Evolutionary conservation across 2,888 invertebrate species (phyloP).

Genomic region (Pammene aurita): DNA sequence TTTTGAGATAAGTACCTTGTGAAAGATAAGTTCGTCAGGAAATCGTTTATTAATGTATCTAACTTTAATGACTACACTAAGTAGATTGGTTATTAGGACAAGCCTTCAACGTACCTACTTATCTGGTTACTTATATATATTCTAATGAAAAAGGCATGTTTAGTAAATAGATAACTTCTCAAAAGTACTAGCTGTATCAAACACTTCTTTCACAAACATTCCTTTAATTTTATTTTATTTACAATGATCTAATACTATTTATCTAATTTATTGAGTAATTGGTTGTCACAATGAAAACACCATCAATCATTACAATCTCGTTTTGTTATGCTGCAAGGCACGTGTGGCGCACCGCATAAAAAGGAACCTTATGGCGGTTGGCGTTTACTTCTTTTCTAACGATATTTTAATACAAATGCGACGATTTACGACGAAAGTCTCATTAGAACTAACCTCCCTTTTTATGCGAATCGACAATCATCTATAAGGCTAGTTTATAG

Average conservation of each 20-base stretch:
- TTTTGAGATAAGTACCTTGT: no score
- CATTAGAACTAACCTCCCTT: neutral
- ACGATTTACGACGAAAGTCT: neutral
- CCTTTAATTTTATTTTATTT: no score
- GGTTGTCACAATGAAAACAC: neutral
- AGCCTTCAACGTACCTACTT: neutral
- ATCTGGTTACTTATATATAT: no score
- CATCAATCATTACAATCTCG: conserved; percentile 11
- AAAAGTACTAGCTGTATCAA: no score
- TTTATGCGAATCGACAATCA: neutral
- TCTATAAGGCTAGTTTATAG: conserved; percentile 9
- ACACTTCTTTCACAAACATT: no score
- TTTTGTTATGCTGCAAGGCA: neutral
- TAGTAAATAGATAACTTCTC: no score
- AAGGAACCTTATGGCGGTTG: neutral
- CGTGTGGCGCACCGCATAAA: neutral
- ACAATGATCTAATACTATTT: neutral
- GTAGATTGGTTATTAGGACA: conserved; percentile 14
- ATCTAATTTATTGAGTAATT: conserved; percentile 6
- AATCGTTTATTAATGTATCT: conserved; percentile 11
- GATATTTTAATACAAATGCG: neutral
- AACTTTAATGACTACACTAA: conserved; percentile 1
- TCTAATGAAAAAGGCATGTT: no score
- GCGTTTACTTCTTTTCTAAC: neutral
- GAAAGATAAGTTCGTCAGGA: neutral